A percentile compares a stretch with the other conserved stretches of the same genome.
These are phyloP conservation scores for Rhabdornis inornatus DNA, from an alignment of 2,113 vertebrate species.

Conservation along the genomic window DNA sequence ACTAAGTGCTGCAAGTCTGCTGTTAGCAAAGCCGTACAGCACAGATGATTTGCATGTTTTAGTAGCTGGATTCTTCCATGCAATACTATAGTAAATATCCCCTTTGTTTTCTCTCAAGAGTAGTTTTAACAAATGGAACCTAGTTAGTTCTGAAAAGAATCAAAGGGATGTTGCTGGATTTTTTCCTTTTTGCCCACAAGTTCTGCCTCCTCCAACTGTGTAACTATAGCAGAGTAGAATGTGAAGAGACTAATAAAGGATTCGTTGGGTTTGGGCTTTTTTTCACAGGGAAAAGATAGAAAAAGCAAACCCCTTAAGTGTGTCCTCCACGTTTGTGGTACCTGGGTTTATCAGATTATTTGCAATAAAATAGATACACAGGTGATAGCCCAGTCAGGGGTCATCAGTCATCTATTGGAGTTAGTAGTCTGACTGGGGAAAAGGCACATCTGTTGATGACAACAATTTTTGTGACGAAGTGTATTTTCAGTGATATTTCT, in stretches of 20 bases:
- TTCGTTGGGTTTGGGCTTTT: fast-evolving
- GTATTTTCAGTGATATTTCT: background rate
- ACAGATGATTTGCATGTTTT: background rate
- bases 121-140: background rate
- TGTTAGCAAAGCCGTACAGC: background rate
- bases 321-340: background rate
- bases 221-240: background rate
- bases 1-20: background rate
- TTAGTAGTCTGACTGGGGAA: background rate
- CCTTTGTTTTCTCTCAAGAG: background rate
- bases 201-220: background rate
- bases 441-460: background rate
- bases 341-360: background rate
- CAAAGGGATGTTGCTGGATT: background rate
- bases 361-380: fast-evolving
- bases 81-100: background rate
- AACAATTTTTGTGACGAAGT: background rate
- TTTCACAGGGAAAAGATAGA: background rate
- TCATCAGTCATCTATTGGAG: background rate
- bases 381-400: background rate
- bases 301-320: background rate
- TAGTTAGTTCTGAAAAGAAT: background rate
- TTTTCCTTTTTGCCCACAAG: background rate
- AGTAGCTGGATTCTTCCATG: background rate
- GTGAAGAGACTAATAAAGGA: background rate